These are phyloP conservation scores for Mormyrus lacerda DNA, from an alignment of 2,113 vertebrate species.

Conservation along the genomic window DNA sequence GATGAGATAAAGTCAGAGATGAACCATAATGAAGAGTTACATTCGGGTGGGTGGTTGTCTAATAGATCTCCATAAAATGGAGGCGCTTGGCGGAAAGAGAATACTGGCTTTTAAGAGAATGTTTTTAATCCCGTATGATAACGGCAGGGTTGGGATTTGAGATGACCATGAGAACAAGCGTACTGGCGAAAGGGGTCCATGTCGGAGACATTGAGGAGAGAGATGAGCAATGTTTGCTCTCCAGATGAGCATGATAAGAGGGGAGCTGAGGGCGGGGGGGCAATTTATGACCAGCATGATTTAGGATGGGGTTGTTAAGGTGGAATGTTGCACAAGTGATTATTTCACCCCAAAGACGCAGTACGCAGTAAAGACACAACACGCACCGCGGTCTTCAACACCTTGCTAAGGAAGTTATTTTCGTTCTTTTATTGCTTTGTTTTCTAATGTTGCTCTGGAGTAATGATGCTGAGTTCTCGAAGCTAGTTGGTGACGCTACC, in stretches of 20 bases:
- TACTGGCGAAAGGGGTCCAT: neutral
- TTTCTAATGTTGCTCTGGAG: neutral
- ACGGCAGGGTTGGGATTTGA: neutral
- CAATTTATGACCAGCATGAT: slow-evolving; percentile 2
- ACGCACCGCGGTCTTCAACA: neutral
- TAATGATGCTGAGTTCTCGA: neutral
- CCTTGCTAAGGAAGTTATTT: neutral
- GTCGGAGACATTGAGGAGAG: neutral
- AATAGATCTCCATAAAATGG: neutral
- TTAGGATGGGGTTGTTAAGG: neutral
- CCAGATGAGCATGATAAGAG: neutral
- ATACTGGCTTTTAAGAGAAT: neutral
- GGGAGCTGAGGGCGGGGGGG: neutral
- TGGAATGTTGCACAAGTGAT: neutral
- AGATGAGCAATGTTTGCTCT: slow-evolving; percentile 16
- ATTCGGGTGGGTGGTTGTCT: neutral
- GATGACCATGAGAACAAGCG: neutral
- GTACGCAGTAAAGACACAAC: neutral
- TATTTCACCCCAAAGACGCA: neutral
- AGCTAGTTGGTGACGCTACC: neutral
- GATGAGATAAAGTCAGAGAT: neutral
- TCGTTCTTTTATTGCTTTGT: neutral
- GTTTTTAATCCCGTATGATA: neutral
- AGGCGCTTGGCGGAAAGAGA: neutral
- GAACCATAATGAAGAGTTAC: neutral